A percentile compares a stretch with the other conserved stretches of the same genome.
Conservation (phyloP, 2,888 invertebrate species). For the Euclidia mi region DNA sequence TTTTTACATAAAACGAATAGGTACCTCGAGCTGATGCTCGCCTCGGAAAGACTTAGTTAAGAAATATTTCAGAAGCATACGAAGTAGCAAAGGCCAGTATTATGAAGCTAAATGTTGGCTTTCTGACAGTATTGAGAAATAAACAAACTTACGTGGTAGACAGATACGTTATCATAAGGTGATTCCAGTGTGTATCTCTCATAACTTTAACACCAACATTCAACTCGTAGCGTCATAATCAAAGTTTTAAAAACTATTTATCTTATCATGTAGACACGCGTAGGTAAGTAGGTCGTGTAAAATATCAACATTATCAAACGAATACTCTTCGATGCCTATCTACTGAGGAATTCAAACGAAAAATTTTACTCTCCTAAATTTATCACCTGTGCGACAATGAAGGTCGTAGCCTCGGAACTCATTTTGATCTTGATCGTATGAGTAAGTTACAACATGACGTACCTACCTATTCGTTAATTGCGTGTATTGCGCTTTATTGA, state of each 20-base stretch:
- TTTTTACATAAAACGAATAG: no score
- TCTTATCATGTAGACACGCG: slow-evolving; percentile 44
- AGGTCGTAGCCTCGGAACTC: slow-evolving; percentile 26
- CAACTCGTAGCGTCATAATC: slow-evolving; percentile 29
- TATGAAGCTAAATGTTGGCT: no score
- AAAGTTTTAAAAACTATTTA: slow-evolving; percentile 32
- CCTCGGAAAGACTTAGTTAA: no score
- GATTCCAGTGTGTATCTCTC: no score
- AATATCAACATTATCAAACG: slow-evolving; percentile 34
- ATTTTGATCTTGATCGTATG: slow-evolving; percentile 21
- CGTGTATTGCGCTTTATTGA: slow-evolving; percentile 48
- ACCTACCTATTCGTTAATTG: slow-evolving; percentile 49
- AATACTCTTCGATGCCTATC: slow-evolving; percentile 17
- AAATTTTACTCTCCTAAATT: slow-evolving; percentile 19
- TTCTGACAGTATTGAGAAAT: no score
- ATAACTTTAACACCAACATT: no score
- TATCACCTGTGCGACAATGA: slow-evolving; percentile 28
- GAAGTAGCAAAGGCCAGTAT: no score
- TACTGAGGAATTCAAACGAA: slow-evolving; percentile 4
- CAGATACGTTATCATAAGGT: no score
- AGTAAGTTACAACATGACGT: slow-evolving; percentile 19
- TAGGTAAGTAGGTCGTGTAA: slow-evolving; percentile 42
- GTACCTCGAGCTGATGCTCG: no score
- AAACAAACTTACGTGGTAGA: no score
- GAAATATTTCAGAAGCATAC: no score